Conservation (phyloP, 35 echinoderm and acorn worm genomes). For the Diadema setosum region DNA sequence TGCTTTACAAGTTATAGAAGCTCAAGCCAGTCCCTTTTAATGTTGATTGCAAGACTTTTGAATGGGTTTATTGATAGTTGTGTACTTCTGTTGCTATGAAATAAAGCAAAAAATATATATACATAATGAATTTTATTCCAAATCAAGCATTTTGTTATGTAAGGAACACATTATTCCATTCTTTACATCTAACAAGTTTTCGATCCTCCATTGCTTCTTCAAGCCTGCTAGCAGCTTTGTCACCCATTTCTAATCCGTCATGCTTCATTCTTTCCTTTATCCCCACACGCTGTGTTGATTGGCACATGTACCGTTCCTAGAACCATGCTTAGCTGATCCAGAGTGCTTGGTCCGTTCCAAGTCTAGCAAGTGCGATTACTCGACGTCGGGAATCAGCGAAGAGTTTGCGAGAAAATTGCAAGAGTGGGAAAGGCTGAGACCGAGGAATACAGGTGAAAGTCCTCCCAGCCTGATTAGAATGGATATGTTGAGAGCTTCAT, state of each 20-base stretch:
- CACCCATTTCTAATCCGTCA: not conserved
- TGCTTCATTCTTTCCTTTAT: not conserved
- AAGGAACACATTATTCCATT: too few species aligned
- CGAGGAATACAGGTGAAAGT: conserved; percentile 1
- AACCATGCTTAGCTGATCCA: not conserved
- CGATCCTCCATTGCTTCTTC: not conserved
- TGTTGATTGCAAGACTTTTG: too few species aligned
- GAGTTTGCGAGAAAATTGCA: conserved; percentile 81
- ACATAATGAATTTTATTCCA: too few species aligned
- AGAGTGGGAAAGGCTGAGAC: conserved; percentile 78
- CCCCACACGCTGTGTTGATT: not conserved
- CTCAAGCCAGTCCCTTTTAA: too few species aligned
- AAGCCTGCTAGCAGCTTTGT: not conserved
- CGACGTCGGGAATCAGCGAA: not conserved
- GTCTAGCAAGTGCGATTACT: not conserved
- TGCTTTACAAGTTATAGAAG: too few species aligned
- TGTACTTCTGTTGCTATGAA: too few species aligned
- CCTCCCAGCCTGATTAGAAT: too few species aligned
- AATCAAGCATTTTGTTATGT: too few species aligned
- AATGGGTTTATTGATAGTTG: too few species aligned
- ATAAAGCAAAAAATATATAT: too few species aligned
- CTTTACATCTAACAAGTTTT: not conserved
- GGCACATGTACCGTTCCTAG: not conserved
- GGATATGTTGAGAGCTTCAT: too few species aligned
- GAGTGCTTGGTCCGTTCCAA: not conserved